A percentile compares a stretch with the other conserved stretches of the same genome.
phyloP scores from a whole-genome alignment of 2,888 invertebrate species.

The Aquatica leii region DNA sequence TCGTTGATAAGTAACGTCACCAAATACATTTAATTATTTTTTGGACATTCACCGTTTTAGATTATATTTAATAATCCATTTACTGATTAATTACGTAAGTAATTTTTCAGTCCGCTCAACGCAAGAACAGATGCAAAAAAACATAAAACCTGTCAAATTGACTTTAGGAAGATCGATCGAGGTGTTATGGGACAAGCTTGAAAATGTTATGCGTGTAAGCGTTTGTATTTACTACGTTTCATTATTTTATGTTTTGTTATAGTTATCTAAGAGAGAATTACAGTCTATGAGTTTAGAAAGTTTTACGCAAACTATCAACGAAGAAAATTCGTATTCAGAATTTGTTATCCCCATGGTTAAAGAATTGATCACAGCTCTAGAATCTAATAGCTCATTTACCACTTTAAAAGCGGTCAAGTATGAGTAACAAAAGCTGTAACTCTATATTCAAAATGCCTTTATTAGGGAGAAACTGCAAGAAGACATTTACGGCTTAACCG shows the following conservation, averaged over 20 bases:
- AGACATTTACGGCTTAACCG: slow-evolving; percentile 28
- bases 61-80: slow-evolving; percentile 36
- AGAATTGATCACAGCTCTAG: background rate
- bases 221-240: no score
- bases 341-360: no score
- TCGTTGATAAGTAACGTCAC: slow-evolving; percentile 40
- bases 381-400: background rate
- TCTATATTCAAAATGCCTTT: background rate
- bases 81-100: slow-evolving; percentile 21
- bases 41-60: slow-evolving; percentile 23
- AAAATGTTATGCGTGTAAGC: no score
- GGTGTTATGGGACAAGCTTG: slow-evolving; percentile 35
- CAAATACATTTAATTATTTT: no score
- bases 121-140: background rate
- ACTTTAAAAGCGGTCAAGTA: background rate
- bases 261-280: no score
- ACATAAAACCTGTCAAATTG: slow-evolving; percentile 16
- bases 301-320: no score
- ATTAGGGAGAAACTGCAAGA: slow-evolving; percentile 22
- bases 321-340: no score
- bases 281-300: no score
- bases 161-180: slow-evolving; percentile 32
- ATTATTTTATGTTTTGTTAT: no score
- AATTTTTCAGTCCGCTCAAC: background rate
- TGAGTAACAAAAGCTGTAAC: no score